Percentiles rank a stretch among this genome's conserved stretches.
These are phyloP conservation scores for Albula glossodonta DNA, from an alignment of 2,113 vertebrate genomes.

Conservation along the genomic window DNA sequence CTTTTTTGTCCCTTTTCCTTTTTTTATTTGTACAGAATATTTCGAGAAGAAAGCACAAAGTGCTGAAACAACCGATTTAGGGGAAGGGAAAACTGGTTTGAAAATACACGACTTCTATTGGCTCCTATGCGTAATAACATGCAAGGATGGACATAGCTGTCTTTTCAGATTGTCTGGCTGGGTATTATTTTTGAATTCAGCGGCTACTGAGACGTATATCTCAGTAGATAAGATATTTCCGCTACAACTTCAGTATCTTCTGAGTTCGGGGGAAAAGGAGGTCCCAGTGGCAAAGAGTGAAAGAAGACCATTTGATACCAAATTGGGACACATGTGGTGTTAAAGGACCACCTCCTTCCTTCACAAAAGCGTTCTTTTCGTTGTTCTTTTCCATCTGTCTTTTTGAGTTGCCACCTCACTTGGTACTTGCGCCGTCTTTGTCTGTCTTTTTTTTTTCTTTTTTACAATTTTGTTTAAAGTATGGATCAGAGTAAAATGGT, in stretches of 20 bases:
- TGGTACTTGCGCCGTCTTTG: constrained; percentile 36
- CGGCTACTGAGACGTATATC: too few relatives aligned
- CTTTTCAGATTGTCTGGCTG: too few relatives aligned
- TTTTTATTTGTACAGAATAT: too few relatives aligned
- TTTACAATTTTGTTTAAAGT: constrained; percentile 24
- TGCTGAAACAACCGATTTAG: too few relatives aligned
- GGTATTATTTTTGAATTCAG: too few relatives aligned
- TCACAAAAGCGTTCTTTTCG: constrained; percentile 49
- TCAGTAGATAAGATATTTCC: too few relatives aligned
- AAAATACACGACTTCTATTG: too few relatives aligned
- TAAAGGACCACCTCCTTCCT: constrained; percentile 50
- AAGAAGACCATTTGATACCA: constrained; percentile 54
- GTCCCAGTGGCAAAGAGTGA: constrained; percentile 41
- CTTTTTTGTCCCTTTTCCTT: too few relatives aligned
- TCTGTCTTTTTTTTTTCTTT: constrained; percentile 23
- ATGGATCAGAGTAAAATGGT: constrained; percentile 78
- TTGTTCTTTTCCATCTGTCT: constrained; percentile 47
- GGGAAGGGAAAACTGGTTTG: too few relatives aligned
- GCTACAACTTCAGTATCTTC: background rate
- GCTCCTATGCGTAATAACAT: too few relatives aligned
- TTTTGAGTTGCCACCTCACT: constrained; percentile 32
- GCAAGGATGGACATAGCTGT: too few relatives aligned
- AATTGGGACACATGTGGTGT: constrained; percentile 75
- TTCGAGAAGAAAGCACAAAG: too few relatives aligned
- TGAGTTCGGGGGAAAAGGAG: constrained; percentile 36